Evolutionary conservation across 2,113 vertebrate genomes (phyloP).

Genomic region (Camelus bactrianus): DNA sequence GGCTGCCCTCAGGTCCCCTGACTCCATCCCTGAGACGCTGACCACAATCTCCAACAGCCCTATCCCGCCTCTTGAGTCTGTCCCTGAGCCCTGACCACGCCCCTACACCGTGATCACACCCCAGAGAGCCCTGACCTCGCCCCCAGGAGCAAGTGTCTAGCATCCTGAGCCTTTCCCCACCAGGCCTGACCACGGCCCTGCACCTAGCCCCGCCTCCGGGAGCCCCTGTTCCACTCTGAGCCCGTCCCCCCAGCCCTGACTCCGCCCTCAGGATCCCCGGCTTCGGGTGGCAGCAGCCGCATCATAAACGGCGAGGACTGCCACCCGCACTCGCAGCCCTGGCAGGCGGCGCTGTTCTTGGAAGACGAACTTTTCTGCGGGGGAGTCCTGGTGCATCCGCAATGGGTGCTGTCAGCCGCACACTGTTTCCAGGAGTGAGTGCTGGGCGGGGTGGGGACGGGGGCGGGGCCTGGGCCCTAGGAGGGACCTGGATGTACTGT

Average conservation of each 20-base stretch:
- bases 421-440: slow-evolving; percentile 73
- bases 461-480: not conserved
- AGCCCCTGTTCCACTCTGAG: accelerated
- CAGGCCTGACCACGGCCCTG: not conserved
- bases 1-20: not conserved
- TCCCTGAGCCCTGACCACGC: not conserved
- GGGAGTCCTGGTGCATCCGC: slow-evolving; percentile 66
- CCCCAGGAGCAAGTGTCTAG: not conserved
- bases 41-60: not conserved
- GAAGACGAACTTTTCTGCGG: slow-evolving; percentile 62
- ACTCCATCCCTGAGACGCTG: not conserved
- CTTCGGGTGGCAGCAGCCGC: not conserved
- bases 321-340: slow-evolving; percentile 67
- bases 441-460: accelerated
- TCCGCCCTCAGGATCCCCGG: slow-evolving; percentile 22
- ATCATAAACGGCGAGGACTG: slow-evolving; percentile 64
- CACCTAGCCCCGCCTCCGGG: not conserved
- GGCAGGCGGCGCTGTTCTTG: slow-evolving; percentile 67
- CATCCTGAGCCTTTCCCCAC: not conserved
- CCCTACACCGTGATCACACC: not conserved
- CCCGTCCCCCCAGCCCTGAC: not conserved
- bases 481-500: accelerated
- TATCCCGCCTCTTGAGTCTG: no score
- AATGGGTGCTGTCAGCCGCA: slow-evolving; percentile 70
- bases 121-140: not conserved